Evolutionary conservation across 2,113 vertebrate species (phyloP).

Genomic region (Bostrychus sinensis): DNA sequence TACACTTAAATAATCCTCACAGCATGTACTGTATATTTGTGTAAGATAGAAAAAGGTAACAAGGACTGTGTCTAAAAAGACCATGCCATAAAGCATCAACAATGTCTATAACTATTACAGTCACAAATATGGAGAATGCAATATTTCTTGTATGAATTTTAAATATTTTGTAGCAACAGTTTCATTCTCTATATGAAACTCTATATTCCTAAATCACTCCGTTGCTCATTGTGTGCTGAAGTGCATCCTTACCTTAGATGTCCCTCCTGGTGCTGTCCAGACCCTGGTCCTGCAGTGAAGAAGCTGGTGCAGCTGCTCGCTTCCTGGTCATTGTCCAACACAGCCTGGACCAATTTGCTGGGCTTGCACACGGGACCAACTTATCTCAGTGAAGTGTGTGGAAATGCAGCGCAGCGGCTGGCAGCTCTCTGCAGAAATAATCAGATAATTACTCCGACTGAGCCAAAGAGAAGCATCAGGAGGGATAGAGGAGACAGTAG

Average conservation of each 20-base stretch:
- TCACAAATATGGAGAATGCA: no score
- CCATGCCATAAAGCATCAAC: no score
- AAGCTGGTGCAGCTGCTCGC: neutral
- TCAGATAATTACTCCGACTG: slow-evolving; percentile 53
- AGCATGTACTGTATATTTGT: no score
- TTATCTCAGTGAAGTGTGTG: slow-evolving; percentile 40
- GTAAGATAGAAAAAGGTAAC: no score
- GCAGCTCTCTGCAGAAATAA: slow-evolving; percentile 48
- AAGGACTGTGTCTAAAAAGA: no score
- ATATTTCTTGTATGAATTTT: no score
- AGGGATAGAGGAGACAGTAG: neutral
- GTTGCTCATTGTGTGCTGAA: neutral
- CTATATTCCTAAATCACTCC: no score
- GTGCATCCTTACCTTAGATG: slow-evolving; percentile 30
- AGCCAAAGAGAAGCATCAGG: slow-evolving; percentile 53
- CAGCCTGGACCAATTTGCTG: slow-evolving; percentile 45
- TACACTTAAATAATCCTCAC: no score
- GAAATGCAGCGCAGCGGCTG: slow-evolving; percentile 56
- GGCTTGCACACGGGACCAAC: slow-evolving; percentile 50
- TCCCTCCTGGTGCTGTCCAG: slow-evolving; percentile 1
- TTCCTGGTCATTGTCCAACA: slow-evolving; percentile 37
- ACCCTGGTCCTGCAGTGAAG: slow-evolving; percentile 26
- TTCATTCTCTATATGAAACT: no score
- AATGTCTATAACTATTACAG: no score
- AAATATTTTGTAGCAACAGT: no score